Evolutionary conservation across 2,113 vertebrate genomes (phyloP), one percentile per base, ranked within the genome.

Genomic region (Toxotes jaculatrix): DNA sequence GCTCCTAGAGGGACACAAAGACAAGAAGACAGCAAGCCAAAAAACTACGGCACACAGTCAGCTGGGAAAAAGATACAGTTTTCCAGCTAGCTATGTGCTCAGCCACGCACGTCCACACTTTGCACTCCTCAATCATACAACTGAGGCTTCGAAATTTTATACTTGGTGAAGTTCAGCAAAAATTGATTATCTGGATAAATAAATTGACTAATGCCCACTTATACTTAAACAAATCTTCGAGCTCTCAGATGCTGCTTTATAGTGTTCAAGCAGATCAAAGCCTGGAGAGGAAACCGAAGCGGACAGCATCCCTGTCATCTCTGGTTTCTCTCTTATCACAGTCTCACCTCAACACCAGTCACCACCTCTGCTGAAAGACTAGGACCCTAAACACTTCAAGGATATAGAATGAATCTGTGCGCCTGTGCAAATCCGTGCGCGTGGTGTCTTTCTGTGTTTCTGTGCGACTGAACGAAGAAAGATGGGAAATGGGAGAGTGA

Each of bases 1-100:
- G 82, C 65, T 92, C 92, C 94, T 95, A 93, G 32, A 85, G 74
- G 91, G 84, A 94, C 80, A 94, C 78, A 91, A 75, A 93, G 75
- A 94, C 86, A 92, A 91, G 82, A 86, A 80, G 67, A 90, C 77
- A 87, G 83, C 82, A 80, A 76, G 68, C 84, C 71, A 42, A 88
- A 84, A 77, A 85, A 82, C 81, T 87, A 71, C 45, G 49, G 56
- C 77, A 65, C 67, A 64, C 13, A 73, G 45, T 19, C 47, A 65
- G 47, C 64, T 43, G 76, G 49, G 56, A 76, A 51, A 56, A 1
- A 1, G 16, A 7, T 3, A 40, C 13, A 9, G 56, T 36, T 73
- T 67, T 56, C 62, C 55, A 53, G 19, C 71, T 36, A 61, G 36
- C 68, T 65, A 55, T 23, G 21, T 65, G 55, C 34, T 74, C 55